phyloP scores from a whole-genome alignment of 2,797 vertebrate species.

The Melanotaenia maccullochi region DNA sequence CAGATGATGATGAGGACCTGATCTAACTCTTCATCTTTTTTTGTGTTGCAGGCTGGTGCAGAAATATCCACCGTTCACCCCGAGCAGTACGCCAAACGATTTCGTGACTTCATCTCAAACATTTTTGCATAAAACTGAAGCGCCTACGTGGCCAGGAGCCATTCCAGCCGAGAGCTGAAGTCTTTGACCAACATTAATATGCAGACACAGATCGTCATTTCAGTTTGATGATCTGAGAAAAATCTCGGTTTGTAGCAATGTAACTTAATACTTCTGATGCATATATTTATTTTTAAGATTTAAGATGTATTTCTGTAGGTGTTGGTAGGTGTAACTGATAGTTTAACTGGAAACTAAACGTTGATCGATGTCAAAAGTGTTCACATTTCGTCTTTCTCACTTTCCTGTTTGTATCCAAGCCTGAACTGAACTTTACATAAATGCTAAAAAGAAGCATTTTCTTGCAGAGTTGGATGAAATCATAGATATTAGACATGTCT shows the following conservation, averaged over 20 bases:
- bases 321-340: conserved; percentile 43
- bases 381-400: conserved; percentile 10
- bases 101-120: conserved; percentile 93
- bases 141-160: conserved; percentile 10
- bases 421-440: conserved; percentile 5
- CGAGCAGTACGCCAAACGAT: conserved; percentile 94
- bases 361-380: conserved; percentile 54
- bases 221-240: conserved; percentile 32
- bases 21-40: background rate
- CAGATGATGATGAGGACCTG: background rate
- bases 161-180: conserved; percentile 25
- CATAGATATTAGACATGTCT: background rate
- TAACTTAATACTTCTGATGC: conserved; percentile 66
- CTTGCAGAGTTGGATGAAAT: conserved; percentile 12
- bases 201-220: conserved; percentile 32
- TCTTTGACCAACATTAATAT: conserved; percentile 43
- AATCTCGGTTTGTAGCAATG: conserved; percentile 60
- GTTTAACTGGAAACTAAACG: conserved; percentile 30
- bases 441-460: background rate
- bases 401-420: conserved; percentile 13
- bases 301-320: conserved; percentile 51
- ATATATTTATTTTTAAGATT: conserved; percentile 78
- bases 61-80: conserved; percentile 96
- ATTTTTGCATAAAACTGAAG: conserved; percentile 87
- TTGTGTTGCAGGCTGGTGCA: conserved; percentile 85